These are phyloP conservation scores for Tetranychus truncatus DNA, from an alignment of 2,888 invertebrate genomes.

Conservation along the genomic window DNA sequence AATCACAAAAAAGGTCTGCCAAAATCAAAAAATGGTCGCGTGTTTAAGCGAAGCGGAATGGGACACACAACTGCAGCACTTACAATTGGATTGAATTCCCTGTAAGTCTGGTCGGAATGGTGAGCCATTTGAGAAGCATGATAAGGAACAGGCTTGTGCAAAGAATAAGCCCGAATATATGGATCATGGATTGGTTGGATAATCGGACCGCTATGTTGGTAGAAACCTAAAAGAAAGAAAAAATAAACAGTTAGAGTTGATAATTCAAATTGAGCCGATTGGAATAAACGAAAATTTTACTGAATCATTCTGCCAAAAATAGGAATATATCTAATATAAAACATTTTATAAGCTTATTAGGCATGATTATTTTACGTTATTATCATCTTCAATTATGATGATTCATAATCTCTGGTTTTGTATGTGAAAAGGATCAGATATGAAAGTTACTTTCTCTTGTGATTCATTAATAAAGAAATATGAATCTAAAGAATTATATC, in stretches of 20 bases:
- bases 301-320: too few relatives aligned
- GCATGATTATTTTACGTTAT: too few relatives aligned
- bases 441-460: too few relatives aligned
- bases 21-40: neutral
- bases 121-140: constrained; percentile 24
- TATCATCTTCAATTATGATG: too few relatives aligned
- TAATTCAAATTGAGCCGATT: too few relatives aligned
- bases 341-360: too few relatives aligned
- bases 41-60: neutral
- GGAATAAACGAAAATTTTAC: too few relatives aligned
- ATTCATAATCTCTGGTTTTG: too few relatives aligned
- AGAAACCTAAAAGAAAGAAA: constrained; percentile 32
- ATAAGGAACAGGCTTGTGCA: constrained; percentile 29
- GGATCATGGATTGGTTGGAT: constrained; percentile 35
- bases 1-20: neutral
- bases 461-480: too few relatives aligned
- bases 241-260: neutral
- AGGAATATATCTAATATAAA: too few relatives aligned
- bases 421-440: too few relatives aligned
- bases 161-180: constrained; percentile 24
- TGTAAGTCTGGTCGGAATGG: constrained; percentile 2
- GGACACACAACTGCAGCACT: neutral
- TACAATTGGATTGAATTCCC: constrained; percentile 1
- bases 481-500: too few relatives aligned
- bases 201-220: constrained; percentile 77